These are phyloP conservation scores for Cabera pusaria DNA, from an alignment of 2,888 invertebrate genomes.

Conservation along the genomic window DNA sequence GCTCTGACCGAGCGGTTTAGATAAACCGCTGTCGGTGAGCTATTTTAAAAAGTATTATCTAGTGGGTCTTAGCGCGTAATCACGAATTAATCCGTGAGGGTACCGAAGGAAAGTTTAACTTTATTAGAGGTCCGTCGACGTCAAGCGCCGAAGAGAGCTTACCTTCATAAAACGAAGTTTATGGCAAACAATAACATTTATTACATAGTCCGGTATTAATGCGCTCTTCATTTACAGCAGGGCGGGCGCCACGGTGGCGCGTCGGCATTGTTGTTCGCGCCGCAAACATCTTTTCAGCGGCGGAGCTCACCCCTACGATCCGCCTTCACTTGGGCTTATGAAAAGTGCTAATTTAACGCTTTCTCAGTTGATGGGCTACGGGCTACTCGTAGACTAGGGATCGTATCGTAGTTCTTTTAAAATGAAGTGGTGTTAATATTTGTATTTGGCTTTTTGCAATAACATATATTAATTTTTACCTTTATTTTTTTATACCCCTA, in stretches of 20 bases:
- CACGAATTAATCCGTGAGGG: slow-evolving; percentile 50
- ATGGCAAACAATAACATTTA: slow-evolving; percentile 81
- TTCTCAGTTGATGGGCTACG: too few species aligned
- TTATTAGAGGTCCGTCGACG: slow-evolving; percentile 66
- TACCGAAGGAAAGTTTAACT: slow-evolving; percentile 59
- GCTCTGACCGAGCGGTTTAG: slow-evolving; percentile 44
- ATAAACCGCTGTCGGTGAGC: slow-evolving; percentile 32
- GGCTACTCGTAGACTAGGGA: too few species aligned
- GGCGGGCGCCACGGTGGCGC: slow-evolving; percentile 58
- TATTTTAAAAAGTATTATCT: slow-evolving; percentile 29
- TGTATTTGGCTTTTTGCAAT: too few species aligned
- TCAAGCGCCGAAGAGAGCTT: slow-evolving; percentile 55
- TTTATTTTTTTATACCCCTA: too few species aligned
- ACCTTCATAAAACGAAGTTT: slow-evolving; percentile 78
- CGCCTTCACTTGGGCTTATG: slow-evolving; percentile 2
- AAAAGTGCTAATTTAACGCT: slow-evolving; percentile 2
- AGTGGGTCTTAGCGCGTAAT: slow-evolving; percentile 49
- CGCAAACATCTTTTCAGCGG: slow-evolving; percentile 48
- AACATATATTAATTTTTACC: too few species aligned
- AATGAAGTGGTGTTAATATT: too few species aligned
- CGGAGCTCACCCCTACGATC: slow-evolving; percentile 32
- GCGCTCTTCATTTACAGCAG: slow-evolving; percentile 70
- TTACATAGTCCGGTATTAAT: slow-evolving; percentile 78
- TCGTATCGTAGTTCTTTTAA: too few species aligned
- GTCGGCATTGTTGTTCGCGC: slow-evolving; percentile 51